Evolutionary conservation across 2,797 vertebrate species (phyloP).

Genomic region (Helarctos malayanus): DNA sequence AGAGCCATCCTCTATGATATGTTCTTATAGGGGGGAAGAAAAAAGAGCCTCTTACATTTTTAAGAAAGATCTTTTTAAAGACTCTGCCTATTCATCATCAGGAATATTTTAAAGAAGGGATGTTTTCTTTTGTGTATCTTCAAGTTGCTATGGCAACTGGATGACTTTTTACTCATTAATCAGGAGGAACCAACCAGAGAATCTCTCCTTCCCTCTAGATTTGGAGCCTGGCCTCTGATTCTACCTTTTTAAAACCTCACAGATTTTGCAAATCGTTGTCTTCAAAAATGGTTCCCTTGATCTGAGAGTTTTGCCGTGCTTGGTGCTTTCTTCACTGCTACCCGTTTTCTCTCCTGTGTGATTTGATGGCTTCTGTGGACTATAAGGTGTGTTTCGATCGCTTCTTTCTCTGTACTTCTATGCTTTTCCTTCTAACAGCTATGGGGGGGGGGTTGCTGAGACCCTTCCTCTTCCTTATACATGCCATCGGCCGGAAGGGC

Average conservation of each 20-base stretch:
- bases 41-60: constrained; percentile 80
- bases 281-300: constrained; percentile 64
- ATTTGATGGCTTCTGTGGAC: constrained; percentile 50
- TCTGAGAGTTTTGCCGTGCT: constrained; percentile 26
- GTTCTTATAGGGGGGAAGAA: constrained; percentile 64
- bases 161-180: constrained; percentile 82
- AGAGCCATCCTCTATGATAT: constrained; percentile 69
- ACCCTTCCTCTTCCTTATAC: not conserved
- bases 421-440: constrained; percentile 45
- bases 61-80: constrained; percentile 81
- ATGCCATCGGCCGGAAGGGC: not conserved
- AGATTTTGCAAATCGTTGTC: constrained; percentile 73
- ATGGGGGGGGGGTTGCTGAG: not conserved
- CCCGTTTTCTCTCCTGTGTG: not conserved
- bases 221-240: constrained; percentile 35
- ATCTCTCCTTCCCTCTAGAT: not conserved
- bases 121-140: constrained; percentile 84
- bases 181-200: constrained; percentile 64
- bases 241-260: constrained; percentile 68
- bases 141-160: constrained; percentile 75
- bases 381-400: not conserved
- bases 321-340: not conserved
- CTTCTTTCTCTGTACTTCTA: constrained; percentile 38
- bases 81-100: constrained; percentile 81
- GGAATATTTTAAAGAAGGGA: constrained; percentile 79